Conservation (phyloP, 2,113 vertebrate genomes). For the Oncorhynchus tshawytscha region DNA sequence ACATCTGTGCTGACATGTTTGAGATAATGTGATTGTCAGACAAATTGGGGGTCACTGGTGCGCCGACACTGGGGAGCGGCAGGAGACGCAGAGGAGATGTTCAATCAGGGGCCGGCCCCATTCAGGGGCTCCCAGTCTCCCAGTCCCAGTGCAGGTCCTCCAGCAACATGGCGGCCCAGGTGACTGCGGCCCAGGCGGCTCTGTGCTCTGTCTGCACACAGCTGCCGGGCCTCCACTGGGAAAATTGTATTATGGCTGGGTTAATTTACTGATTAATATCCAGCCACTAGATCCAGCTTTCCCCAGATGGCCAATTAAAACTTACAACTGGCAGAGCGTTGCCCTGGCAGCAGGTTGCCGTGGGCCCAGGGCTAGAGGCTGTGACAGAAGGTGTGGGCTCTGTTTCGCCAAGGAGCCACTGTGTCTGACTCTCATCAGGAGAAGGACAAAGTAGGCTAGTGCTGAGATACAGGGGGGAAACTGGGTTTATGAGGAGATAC, state of each 20-base stretch:
- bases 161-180: constrained; percentile 49
- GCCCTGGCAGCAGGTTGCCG: constrained; percentile 93
- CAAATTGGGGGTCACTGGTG: constrained; percentile 88
- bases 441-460: constrained; percentile 70
- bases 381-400: constrained; percentile 88
- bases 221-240: constrained; percentile 86
- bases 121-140: constrained; percentile 66
- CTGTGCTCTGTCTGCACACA: constrained; percentile 69
- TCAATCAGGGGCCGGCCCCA: constrained; percentile 63
- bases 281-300: constrained; percentile 99
- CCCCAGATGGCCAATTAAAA: constrained; percentile 99
- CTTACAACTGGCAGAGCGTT: constrained; percentile 96
- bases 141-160: constrained; percentile 73
- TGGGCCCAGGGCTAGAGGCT: constrained; percentile 87
- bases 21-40: constrained; percentile 81
- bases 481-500: constrained; percentile 13
- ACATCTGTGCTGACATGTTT: constrained; percentile 83
- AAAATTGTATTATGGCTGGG: constrained; percentile 97
- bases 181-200: neutral
- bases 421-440: constrained; percentile 70
- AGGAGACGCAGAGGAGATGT: constrained; percentile 83
- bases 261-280: constrained; percentile 99
- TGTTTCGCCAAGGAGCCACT: constrained; percentile 65
- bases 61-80: constrained; percentile 76
- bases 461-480: constrained; percentile 59